Base-by-base conservation (phyloP, 2,888 invertebrate genomes). In the Eremobia ochroleuca region DNA sequence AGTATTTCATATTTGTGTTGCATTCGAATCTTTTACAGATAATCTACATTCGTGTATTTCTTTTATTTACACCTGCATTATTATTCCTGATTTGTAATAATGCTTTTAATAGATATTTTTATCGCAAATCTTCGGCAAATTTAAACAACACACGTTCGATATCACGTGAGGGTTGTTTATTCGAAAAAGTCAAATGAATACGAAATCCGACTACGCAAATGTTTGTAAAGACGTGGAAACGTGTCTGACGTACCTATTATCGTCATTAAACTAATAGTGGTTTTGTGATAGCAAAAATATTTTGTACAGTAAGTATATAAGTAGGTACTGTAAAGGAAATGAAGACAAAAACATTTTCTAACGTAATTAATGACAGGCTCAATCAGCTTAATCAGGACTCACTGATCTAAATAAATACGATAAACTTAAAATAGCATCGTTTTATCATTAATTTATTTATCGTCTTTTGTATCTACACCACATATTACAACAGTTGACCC, bases 211-310 rank as follows among this genome's bases (percentile, higher is more conserved):
- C 11, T 25, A 31, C 5, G 46, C 21, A 72, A 65, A 66, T 73
- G 37, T 77, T 18, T 34, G n/a, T 9, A 1, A 52, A 73, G 40
- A 74, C 46, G 18, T 78, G 61, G 11, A 64, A 65, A 37, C 31
- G 11, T 11, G 46, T 2, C 21, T 76, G 76, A 82, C 69, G 82
- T 55, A 77, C n/a, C 0, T 66, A n/a, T 0, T 0, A 37, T n/a
- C 58, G 68, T 73, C 61, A 80, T 69, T 25, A n/a, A 31, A 74
- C 40, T 49, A 43, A 8, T 58, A 49, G 59, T 55, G 40, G 28
- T 71, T 79, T 52, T 28, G 59, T 31, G 61, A 83, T 83, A 71
- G 18, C 37, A 46, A 6, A 37, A 40, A 18, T 18, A 5, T 55
- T 77, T 71, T 52, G 6, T 37, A 2, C 31, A 62, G 25, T 15